Conservation (phyloP, 2,113 vertebrate genomes). For the Hypanus sabinus region DNA sequence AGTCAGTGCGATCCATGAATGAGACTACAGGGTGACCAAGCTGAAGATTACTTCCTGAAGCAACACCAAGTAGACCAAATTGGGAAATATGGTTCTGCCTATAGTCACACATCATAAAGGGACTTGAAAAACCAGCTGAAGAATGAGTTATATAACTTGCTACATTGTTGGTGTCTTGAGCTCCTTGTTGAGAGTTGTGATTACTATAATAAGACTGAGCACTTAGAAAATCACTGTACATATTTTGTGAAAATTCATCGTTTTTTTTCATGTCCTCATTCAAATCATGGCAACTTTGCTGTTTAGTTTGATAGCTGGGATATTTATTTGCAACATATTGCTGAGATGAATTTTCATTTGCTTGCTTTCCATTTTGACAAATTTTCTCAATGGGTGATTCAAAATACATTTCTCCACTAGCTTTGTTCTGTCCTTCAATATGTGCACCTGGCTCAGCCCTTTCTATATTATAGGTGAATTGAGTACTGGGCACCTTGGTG, state of each 20-base stretch:
- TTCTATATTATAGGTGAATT: conserved; percentile 52
- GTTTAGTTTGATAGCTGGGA: conserved; percentile 52
- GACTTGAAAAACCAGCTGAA: conserved; percentile 52
- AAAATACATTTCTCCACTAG: conserved; percentile 54
- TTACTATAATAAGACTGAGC: conserved; percentile 52
- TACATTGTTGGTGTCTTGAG: conserved; percentile 43
- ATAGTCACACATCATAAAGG: conserved; percentile 52
- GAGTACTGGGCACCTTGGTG: conserved; percentile 49
- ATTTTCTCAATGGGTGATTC: conserved; percentile 57
- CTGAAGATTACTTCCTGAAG: conserved; percentile 46
- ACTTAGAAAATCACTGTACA: conserved; percentile 53
- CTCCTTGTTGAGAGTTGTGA: conserved; percentile 47
- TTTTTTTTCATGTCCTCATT: conserved; percentile 52
- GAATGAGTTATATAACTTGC: conserved; percentile 44
- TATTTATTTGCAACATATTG: conserved; percentile 54
- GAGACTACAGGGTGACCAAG: conserved; percentile 51
- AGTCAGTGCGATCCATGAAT: conserved; percentile 51
- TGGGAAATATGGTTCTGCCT: conserved; percentile 50
- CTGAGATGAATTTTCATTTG: conserved; percentile 54
- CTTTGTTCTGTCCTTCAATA: conserved; percentile 52
- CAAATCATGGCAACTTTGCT: conserved; percentile 47
- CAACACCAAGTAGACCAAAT: conserved; percentile 48
- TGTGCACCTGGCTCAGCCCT: conserved; percentile 49
- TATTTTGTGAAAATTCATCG: conserved; percentile 50
- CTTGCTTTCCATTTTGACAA: conserved; percentile 54